Base-by-base conservation (phyloP, 2,888 invertebrate species). In the Plagiodera versicolora region DNA sequence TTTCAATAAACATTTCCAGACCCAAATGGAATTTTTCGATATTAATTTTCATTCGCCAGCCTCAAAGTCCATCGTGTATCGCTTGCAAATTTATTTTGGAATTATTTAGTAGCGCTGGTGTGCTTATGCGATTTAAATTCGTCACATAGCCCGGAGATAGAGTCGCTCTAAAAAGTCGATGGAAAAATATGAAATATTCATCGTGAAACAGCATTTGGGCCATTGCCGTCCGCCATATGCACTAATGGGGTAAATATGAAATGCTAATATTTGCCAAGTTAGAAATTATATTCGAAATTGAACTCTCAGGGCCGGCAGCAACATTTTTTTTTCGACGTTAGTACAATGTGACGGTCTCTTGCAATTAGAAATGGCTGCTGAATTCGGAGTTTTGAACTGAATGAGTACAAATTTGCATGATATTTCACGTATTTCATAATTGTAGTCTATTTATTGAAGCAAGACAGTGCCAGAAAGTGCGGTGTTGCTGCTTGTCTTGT, bases 171-270 rank as follows among this genome's bases (percentile, higher is more conserved):
- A 72, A 72, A 73, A 73, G 70, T 70, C 67, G 61, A 60, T 64
- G 67, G 71, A 74, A 75, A 75, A 76, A 75, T 73, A 72, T 75
- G 75, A 75, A 76, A 75, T 73, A 75, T 76, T 72, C 71, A 74
- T 72, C 64, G 64, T 65, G 71, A 70, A 69, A 72, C 72, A 73
- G 69, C 69, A 69, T 68, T 70, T 69, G 73, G 75, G 72, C 69
- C 70, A 68, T 58, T 61, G 67, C 67, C 67, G 39, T 70, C 70
- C 70, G 71, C 70, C 73, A 73, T 75, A 77, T 77, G 77, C 75
- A 72, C 74, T 77, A 78, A 78, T 76, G 74, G 76, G 73, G 77
- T 77, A 77, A 78, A 79, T 78, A 78, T 78, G 78, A 79, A 77
- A 77, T 78, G 79, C 78, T 78, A 79, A 79, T 79, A 77, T 79